Evolutionary conservation across 2,797 vertebrate species (phyloP), one percentile per base, ranked within the genome.

Genomic region (Alcedo quadribrachys): DNA sequence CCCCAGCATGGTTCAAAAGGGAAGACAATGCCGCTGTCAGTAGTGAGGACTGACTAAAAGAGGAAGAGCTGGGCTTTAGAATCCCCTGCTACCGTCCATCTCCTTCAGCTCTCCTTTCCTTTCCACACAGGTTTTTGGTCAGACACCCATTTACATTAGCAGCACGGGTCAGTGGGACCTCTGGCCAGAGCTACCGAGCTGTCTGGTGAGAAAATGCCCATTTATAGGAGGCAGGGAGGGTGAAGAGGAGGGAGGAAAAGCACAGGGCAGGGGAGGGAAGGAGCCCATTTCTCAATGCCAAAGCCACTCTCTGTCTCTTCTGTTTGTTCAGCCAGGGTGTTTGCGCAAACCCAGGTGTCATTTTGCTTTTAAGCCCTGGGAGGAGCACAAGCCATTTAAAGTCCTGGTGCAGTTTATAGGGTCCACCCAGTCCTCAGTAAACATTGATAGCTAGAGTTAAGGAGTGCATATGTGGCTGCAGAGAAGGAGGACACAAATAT

Each of bases 111-210:
- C 22, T 74, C 8, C 42, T 63, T 89, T 21, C 8, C 14, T 96
- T 89, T 81, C 6, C 7, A 62, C 65, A 7, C 92, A 98, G 97
- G 96, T 97, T 74, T 98, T 98, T 95, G 97, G 98, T 35, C 98
- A 98, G 94, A 97, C 95, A 24, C 98, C 97, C 25, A 60, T 98
- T 82, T 98, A 97, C 53, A 94, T 95, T 77, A 84, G 94, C n/a
- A 87, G 89, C 65, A 87, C 24, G 6, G 92, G 96, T 25, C 85
- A 78, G 33, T 98, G 98, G 98, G 91, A 81, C 70, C 94, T 98
- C 79, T 98, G 97, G 94, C 98, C 98, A 70, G 96, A 97, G 90
- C 76, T 98, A 78, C 97, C 95, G 2, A 91, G 69, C 53, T 46
- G 58, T 55, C 46, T 95, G 97, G 98, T 98, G 78, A 97, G 96